These are phyloP conservation scores for Lepas anatifera DNA, from an alignment of 2,888 invertebrate species.

Conservation along the genomic window DNA sequence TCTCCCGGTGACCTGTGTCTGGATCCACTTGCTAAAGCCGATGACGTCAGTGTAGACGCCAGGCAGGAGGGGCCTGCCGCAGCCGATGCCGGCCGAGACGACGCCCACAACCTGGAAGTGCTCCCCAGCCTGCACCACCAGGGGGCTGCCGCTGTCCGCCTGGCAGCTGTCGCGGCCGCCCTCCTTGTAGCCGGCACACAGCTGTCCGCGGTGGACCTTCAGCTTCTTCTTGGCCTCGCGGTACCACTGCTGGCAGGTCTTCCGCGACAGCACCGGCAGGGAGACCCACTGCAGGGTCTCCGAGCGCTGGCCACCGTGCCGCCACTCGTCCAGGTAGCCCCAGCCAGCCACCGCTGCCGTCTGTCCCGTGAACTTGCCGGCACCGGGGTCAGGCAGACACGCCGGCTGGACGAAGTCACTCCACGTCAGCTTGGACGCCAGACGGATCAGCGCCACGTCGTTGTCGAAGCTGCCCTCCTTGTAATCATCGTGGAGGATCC, in stretches of 20 bases:
- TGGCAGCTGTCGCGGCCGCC: conserved; percentile 29
- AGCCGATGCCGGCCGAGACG: conserved; percentile 30
- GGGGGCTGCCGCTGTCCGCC: conserved; percentile 30
- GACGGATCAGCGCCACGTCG: conserved; percentile 32
- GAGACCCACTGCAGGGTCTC: conserved; percentile 27
- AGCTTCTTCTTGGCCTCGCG: conserved; percentile 26
- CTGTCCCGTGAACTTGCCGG: conserved; percentile 23
- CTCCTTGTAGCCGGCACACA: conserved; percentile 29
- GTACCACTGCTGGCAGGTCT: conserved; percentile 28
- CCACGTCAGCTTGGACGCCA: conserved; percentile 25
- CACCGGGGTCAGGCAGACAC: conserved; percentile 29
- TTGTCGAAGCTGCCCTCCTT: conserved; percentile 27
- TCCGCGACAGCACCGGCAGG: conserved; percentile 26
- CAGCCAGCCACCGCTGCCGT: conserved; percentile 29
- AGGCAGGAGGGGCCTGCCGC: conserved; percentile 28
- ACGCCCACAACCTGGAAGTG: conserved; percentile 27
- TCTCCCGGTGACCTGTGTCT: background rate
- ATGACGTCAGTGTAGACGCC: conserved; percentile 29
- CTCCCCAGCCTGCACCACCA: conserved; percentile 25
- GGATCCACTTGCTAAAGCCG: background rate
- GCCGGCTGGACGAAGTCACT: conserved; percentile 27
- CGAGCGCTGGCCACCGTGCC: conserved; percentile 17
- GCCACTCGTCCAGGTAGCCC: conserved; percentile 27
- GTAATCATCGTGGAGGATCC: conserved; percentile 30
- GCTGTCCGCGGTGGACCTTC: conserved; percentile 25